A percentile compares a stretch with the other conserved stretches of the same genome.
phyloP scores from a whole-genome alignment of 2,888 invertebrate genomes.

The Chymomyza fuscimana region DNA sequence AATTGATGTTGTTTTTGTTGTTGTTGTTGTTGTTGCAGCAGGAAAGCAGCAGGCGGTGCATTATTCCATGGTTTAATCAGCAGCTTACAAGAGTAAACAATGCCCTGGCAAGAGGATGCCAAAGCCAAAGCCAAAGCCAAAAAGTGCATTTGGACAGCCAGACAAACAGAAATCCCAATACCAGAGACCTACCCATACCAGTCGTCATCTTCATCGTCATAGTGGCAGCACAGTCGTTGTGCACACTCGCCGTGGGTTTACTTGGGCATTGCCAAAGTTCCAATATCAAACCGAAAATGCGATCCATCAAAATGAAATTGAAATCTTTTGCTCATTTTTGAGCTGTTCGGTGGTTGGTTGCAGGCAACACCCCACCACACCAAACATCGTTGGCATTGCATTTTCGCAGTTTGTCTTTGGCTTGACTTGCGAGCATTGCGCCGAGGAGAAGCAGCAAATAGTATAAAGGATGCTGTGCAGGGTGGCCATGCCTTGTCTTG shows the following conservation, averaged over 20 bases:
- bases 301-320: conserved; percentile 75
- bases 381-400: conserved; percentile 23
- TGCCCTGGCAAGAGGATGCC: conserved; percentile 18
- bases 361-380: background rate
- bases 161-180: background rate
- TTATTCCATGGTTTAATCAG: conserved; percentile 68
- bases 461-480: background rate
- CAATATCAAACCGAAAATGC: conserved; percentile 44
- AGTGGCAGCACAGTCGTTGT: background rate
- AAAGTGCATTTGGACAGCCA: conserved; percentile 37
- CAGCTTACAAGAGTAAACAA: conserved; percentile 72
- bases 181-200: background rate
- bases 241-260: conserved; percentile 5
- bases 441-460: background rate
- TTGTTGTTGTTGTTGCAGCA: conserved; percentile 7
- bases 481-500: conserved; percentile 13
- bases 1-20: conserved; percentile 51
- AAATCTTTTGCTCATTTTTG: conserved; percentile 75
- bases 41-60: conserved; percentile 14
- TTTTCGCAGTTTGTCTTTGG: conserved; percentile 72
- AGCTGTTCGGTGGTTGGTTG: conserved; percentile 32
- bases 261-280: conserved; percentile 10
- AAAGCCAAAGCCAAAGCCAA: conserved; percentile 47
- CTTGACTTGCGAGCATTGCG: conserved; percentile 55
- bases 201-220: no score